Conservation (phyloP, 1,140 invertebrate species). For the Camponotus vicinus region DNA sequence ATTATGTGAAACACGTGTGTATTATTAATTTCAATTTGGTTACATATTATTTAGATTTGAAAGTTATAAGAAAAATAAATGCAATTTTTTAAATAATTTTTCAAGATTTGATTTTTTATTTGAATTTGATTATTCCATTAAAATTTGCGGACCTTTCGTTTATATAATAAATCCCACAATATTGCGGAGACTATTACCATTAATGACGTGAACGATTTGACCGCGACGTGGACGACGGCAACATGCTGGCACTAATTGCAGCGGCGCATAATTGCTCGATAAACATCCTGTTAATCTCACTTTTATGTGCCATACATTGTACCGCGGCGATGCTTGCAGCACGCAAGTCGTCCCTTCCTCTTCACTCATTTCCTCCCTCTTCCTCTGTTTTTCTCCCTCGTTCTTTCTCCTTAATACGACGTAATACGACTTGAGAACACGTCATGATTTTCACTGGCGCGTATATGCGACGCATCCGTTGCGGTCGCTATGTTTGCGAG, state of each 20-base stretch:
- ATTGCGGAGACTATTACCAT: conserved; percentile 6
- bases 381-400: conserved; percentile 20
- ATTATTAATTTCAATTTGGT: no score
- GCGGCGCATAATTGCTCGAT: conserved; percentile 83
- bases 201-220: conserved; percentile 49
- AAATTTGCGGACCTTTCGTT: not conserved
- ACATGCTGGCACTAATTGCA: conserved; percentile 79
- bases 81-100: not conserved
- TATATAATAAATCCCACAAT: conserved; percentile 14
- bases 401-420: conserved; percentile 20
- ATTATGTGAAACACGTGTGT: no score
- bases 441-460: conserved; percentile 69
- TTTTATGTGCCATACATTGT: conserved; percentile 77
- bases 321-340: conserved; percentile 42
- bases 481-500: conserved; percentile 25
- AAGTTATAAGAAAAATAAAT: not conserved
- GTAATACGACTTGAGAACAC: conserved; percentile 64
- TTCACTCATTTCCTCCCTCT: conserved; percentile 44
- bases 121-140: not conserved
- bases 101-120: not conserved
- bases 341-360: conserved; percentile 51
- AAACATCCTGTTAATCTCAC: conserved; percentile 85
- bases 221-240: conserved; percentile 64
- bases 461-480: conserved; percentile 64
- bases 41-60: not conserved